phyloP scores from a whole-genome alignment of 2,888 invertebrate species.

The Cyclophora albipunctata region DNA sequence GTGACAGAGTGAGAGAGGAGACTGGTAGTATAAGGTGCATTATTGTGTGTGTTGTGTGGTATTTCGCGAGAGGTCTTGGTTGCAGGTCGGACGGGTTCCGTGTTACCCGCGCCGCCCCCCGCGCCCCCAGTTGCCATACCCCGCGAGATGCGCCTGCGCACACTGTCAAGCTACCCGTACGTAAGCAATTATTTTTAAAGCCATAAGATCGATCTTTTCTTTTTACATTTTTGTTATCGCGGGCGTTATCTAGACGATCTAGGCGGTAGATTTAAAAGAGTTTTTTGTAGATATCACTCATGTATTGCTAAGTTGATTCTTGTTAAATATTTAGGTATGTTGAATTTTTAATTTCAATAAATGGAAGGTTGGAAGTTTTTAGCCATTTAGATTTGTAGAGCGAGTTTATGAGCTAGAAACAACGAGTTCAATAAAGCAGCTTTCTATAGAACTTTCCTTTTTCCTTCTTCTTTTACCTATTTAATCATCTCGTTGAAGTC shows the following conservation, averaged over 20 bases:
- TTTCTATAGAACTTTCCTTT: too few relatives aligned
- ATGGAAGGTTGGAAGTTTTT: too few relatives aligned
- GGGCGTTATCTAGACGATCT: background rate
- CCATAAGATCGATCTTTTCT: conserved; percentile 8
- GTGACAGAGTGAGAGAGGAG: background rate
- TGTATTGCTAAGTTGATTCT: too few relatives aligned
- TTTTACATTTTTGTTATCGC: conserved; percentile 8
- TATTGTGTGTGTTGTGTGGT: conserved; percentile 25
- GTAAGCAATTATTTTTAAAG: conserved; percentile 37
- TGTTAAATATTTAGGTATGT: background rate
- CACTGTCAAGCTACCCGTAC: conserved; percentile 31
- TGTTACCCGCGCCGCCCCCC: conserved; percentile 52
- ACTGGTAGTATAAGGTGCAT: conserved; percentile 16
- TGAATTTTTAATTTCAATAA: background rate
- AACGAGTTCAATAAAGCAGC: too few relatives aligned
- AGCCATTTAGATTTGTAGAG: too few relatives aligned
- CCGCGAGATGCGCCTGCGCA: conserved; percentile 36
- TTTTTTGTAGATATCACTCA: background rate
- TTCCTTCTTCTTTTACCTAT: too few relatives aligned
- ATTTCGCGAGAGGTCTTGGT: conserved; percentile 61
- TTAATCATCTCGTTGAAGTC: too few relatives aligned
- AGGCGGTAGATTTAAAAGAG: background rate
- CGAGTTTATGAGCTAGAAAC: too few relatives aligned
- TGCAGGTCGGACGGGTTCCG: conserved; percentile 71
- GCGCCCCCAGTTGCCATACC: conserved; percentile 24